Conservation (phyloP, 2,113 vertebrate species). For the Phycodurus eques region DNA sequence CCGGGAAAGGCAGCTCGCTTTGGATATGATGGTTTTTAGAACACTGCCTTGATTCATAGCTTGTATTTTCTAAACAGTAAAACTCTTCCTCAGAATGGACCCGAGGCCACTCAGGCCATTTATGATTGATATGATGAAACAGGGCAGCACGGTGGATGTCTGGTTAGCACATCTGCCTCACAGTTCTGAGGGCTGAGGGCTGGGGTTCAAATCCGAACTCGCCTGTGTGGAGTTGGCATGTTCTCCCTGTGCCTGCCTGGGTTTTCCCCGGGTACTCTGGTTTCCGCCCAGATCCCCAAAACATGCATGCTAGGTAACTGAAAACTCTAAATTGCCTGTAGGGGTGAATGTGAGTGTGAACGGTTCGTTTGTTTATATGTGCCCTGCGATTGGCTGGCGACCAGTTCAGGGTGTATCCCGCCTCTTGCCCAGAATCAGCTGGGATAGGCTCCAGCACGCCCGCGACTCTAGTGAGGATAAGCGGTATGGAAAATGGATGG, state of each 20-base stretch:
- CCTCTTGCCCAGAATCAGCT: too few relatives aligned
- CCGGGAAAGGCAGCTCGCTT: neutral
- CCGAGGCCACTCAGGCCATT: neutral
- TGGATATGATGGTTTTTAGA: neutral
- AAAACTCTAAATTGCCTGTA: neutral
- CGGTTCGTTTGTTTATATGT: neutral
- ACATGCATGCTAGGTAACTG: too few relatives aligned
- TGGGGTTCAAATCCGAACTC: too few relatives aligned
- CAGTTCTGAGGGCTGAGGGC: too few relatives aligned
- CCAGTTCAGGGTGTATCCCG: neutral
- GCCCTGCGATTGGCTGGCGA: neutral
- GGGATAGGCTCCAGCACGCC: too few relatives aligned
- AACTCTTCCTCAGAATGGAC: neutral
- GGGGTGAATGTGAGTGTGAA: neutral
- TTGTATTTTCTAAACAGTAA: conserved; percentile 9
- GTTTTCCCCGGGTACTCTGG: too few relatives aligned
- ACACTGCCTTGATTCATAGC: neutral
- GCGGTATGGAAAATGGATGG: neutral
- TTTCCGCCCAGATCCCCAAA: too few relatives aligned
- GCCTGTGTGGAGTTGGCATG: too few relatives aligned
- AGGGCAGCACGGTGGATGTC: neutral
- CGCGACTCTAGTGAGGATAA: neutral
- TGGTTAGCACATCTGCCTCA: too few relatives aligned
- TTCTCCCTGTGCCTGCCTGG: too few relatives aligned
- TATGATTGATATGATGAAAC: conserved; percentile 1